Evolutionary conservation across 1,140 invertebrate genomes (phyloP).

Genomic region (Zaprionus capensis): DNA sequence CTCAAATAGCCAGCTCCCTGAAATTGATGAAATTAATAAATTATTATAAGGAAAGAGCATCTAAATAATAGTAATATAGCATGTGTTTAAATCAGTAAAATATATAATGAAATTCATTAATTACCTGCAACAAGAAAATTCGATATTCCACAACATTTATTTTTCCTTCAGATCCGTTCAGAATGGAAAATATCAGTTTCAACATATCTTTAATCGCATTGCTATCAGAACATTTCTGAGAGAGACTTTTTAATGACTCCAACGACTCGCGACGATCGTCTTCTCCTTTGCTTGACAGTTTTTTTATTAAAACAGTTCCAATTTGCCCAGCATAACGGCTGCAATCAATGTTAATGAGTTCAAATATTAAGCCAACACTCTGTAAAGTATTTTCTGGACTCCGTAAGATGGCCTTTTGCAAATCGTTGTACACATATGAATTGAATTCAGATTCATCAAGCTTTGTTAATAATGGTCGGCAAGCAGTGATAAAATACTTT

Average conservation of each 20-base stretch:
- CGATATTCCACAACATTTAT: conserved; percentile 94
- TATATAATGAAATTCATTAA: conserved; percentile 34
- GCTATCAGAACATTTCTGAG: conserved; percentile 89
- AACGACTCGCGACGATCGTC: conserved; percentile 89
- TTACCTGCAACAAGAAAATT: conserved; percentile 93
- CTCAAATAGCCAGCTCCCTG: conserved; percentile 93
- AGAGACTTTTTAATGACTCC: conserved; percentile 88
- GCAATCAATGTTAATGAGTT: conserved; percentile 90
- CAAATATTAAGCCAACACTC: conserved; percentile 90
- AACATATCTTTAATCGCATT: conserved; percentile 89
- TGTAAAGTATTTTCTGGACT: conserved; percentile 96
- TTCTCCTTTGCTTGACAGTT: conserved; percentile 93
- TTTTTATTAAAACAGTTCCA: conserved; percentile 91
- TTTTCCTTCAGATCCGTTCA: conserved; percentile 96
- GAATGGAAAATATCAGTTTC: conserved; percentile 91
- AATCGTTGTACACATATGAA: conserved; percentile 90
- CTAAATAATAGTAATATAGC: too few relatives aligned
- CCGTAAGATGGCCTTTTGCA: conserved; percentile 96
- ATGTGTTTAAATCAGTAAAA: neutral
- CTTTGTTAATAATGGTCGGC: conserved; percentile 87
- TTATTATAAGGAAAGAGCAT: neutral
- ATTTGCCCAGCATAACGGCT: conserved; percentile 92
- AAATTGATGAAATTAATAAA: conserved; percentile 40
- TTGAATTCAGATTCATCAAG: conserved; percentile 91
- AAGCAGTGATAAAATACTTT: conserved; percentile 88